Evolutionary conservation across 2,888 invertebrate species (phyloP), one percentile per base, ranked within the genome.

Genomic region (Chloroclysta siterata): DNA sequence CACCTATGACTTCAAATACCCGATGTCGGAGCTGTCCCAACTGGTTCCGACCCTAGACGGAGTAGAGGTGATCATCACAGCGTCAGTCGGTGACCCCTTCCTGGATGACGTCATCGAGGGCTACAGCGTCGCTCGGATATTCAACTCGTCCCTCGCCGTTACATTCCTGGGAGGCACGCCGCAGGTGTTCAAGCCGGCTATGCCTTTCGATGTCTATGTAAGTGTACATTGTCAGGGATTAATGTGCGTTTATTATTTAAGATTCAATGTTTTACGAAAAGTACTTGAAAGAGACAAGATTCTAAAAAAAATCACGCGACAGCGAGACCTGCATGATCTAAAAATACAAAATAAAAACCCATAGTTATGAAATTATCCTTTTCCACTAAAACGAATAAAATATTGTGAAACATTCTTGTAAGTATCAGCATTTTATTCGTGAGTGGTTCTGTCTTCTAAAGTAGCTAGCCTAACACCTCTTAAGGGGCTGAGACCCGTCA

Each of bases 161-260:
- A 94, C 95, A 42, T 98, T 99, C 87, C 93, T 99, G 2, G 99
- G 99, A 0, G 98, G 97, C 39, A 95, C 96, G 0, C 97, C 99
- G 7, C 98, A 99, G 87, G 96, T 99, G 14, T 99, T 99, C 89
- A 99, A 99, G 85, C 99, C 99, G 0, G 94, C 97, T 8, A 98
- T 99, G 97, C 97, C 98, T 0, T 96, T 98, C 77, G 96, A 96
- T 68, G 94, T 96, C 53, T 97, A 97, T 84, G 97, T 97, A 87
- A 94, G 95, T 80, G 11, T 41, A 11, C 44, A n/a, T 22, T 47
- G 17, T 47, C 22, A n/a, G 41, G 6, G 5, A 8, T 33, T 33
- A 33, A 8, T 22, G 22, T 3, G 22, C 22, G 22, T 22, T 22
- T 22, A 22, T 22, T 22, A 3, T 22, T 22, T 22, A 22, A 3